Base-by-base conservation (phyloP, 35 echinoderm and acorn worm species). In the Hemicentrotus pulcherrimus region DNA sequence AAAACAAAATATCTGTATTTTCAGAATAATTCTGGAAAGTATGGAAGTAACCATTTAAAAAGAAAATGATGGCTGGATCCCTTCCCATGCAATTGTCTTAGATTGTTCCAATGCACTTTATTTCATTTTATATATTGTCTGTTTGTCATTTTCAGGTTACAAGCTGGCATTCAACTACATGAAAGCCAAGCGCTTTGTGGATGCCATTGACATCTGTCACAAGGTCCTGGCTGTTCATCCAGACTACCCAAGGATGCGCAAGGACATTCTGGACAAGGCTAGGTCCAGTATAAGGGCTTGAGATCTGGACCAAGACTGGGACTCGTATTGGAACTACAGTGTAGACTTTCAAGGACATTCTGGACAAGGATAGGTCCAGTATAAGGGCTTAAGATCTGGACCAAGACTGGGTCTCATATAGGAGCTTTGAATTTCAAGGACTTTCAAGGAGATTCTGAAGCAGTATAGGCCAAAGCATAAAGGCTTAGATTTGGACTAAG, bases 261-360 rank as follows among this genome's bases (percentile, higher is more conserved):
- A 99, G 86, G 98, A 99, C 94, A 99, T 99, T 92, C 92, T 99
- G 52, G 98, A 99, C 59, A 99, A 99, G 91, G 97, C 98, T 22
- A 85, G 98, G 31, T 61, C 92, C 15, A 86, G 87, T 86, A 96
- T 99, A 47, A 32, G 91, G 28, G 91, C 91, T 1, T 93, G 9
- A 93, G 30, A 78, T 78, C 19, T 55, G 3, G 16, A 0, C 61
- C 18, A 71, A 28, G 61, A 19, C 61, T 7, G 2, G 1, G 18
- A 28, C 19, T 71, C 18, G 18, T 71, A 28, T 28, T 4, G 22
- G 61, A 71, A 19, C 18, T 28, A n/a, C n/a, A n/a, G n/a, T n/a
- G n/a, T 71, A 5, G 3, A 28, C 18, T 28, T 24, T 24, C 24
- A 28, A 71, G 16, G 61, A 28, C 61, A 24, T 71, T 71, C 4